Base-by-base conservation (phyloP, 2,113 vertebrate species). In the Melanerpes formicivorus region DNA sequence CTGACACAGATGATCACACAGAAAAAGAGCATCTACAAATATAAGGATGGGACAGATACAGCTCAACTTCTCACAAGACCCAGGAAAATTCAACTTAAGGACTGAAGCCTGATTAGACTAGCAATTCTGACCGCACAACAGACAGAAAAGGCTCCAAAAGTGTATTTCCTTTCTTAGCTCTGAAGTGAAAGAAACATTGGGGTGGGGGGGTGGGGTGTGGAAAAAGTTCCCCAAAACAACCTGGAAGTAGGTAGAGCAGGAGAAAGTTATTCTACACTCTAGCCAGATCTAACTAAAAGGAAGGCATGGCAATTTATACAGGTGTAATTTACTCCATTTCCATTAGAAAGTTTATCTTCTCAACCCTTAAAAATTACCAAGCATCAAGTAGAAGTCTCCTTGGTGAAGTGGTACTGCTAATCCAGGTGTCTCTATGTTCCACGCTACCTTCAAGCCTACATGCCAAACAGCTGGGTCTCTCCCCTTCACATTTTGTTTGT, bases 361-460 rank as follows among this genome's bases (percentile, higher is more conserved):
- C 15, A 87, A 14, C 22, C 22, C 84, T n/a, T 50, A 9, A 58
- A 86, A 79, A 91, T 97, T 98, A 98, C 98, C 98, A n/a, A 98
- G 97, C 98, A 98, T 98, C 65, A 98, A 98, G 93, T 99, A 99
- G 97, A 98, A 98, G 97, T 99, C 99, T 97, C 99, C 99, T 65
- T 98, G 98, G 95, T 97, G 97, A 94, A 99, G 98, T 1, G 99
- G 99, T n/a, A 99, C 84, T 59, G 98, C 98, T 91, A 99, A 97
- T n/a, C 99, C 99, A 59, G 99, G 99, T 15, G 99, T 99, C 95
- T 98, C 98, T 86, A 99, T 99, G 97, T 99, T 99, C 99, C 99
- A 99, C 2, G 99, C 99, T 26, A 99, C 98, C 97, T 99, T 99
- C 77, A 99, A 97, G 64, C 98, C 99, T 7, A 99, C 97, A 0